These are phyloP conservation scores for Agrotis puta DNA, from an alignment of 2,888 invertebrate species.

Conservation along the genomic window DNA sequence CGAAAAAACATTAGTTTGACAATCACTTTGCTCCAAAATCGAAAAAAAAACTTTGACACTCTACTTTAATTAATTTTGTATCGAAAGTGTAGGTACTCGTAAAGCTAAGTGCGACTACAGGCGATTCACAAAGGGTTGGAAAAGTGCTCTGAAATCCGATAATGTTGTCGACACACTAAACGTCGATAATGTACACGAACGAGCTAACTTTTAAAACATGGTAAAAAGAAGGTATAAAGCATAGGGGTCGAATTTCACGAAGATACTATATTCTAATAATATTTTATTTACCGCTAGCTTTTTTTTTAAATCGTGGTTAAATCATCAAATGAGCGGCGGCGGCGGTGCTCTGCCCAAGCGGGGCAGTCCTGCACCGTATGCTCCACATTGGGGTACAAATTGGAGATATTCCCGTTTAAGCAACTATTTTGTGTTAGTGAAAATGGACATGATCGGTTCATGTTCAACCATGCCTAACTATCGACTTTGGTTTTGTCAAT, in stretches of 20 bases:
- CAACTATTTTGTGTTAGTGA: not conserved
- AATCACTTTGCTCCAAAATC: too few species aligned
- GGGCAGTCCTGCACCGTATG: too few species aligned
- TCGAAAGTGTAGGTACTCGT: not conserved
- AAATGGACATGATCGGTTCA: not conserved
- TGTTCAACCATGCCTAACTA: constrained; percentile 10
- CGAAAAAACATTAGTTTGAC: too few species aligned
- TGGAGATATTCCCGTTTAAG: too few species aligned
- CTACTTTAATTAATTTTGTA: not conserved
- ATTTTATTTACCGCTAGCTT: too few species aligned
- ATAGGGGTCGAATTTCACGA: constrained; percentile 12
- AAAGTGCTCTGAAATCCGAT: constrained; percentile 36
- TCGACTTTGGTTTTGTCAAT: constrained; percentile 23
- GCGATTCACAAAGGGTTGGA: constrained; percentile 23
- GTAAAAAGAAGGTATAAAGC: not conserved
- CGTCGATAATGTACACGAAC: not conserved
- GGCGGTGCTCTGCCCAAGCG: too few species aligned
- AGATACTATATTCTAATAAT: not conserved
- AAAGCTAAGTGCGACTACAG: constrained; percentile 1
- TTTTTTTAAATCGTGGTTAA: too few species aligned
- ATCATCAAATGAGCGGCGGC: too few species aligned
- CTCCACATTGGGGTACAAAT: too few species aligned
- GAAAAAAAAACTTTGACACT: too few species aligned
- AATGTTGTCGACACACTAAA: constrained; percentile 22
- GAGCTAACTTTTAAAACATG: constrained; percentile 1